These are phyloP conservation scores for Drosophila limbata DNA, from an alignment of 2,888 invertebrate species.

Conservation along the genomic window DNA sequence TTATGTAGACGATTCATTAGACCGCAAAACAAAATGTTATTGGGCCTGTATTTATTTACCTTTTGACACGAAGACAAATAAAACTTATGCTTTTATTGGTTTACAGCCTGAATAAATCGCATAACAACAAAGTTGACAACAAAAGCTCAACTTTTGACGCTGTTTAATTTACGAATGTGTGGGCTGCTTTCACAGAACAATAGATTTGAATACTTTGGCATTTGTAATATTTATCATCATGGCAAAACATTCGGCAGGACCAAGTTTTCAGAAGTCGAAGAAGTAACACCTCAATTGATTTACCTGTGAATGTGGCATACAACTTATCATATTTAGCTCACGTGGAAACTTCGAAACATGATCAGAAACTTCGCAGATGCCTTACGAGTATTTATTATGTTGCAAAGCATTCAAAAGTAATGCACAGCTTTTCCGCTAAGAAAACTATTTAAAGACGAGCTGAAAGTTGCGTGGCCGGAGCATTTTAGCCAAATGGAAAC, in stretches of 20 bases:
- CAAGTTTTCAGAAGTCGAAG: constrained; percentile 9
- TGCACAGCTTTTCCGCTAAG: background rate
- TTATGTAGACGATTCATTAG: constrained; percentile 63
- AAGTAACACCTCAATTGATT: constrained; percentile 3
- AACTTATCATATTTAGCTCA: background rate
- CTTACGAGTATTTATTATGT: background rate
- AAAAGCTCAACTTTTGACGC: constrained; percentile 41
- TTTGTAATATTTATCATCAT: constrained; percentile 13
- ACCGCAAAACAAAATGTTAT: constrained; percentile 33
- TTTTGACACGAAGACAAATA: constrained; percentile 58
- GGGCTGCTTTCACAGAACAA: constrained; percentile 16
- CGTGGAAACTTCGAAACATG: constrained; percentile 13
- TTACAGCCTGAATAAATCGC: constrained; percentile 30
- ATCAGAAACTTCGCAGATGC: constrained; percentile 23
- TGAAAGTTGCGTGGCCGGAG: constrained; percentile 34
- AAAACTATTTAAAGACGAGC: constrained; percentile 29
- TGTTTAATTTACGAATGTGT: constrained; percentile 35
- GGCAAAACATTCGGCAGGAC: constrained; percentile 17
- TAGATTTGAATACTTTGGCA: constrained; percentile 4
- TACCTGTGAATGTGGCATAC: constrained; percentile 16
- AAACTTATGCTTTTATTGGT: constrained; percentile 37
- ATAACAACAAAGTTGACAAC: constrained; percentile 31
- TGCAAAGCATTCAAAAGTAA: background rate
- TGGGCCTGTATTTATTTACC: constrained; percentile 56
- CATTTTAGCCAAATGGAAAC: constrained; percentile 45